Conservation (phyloP, 2,797 vertebrate genomes). For the Myoxocephalus aenaeus region DNA sequence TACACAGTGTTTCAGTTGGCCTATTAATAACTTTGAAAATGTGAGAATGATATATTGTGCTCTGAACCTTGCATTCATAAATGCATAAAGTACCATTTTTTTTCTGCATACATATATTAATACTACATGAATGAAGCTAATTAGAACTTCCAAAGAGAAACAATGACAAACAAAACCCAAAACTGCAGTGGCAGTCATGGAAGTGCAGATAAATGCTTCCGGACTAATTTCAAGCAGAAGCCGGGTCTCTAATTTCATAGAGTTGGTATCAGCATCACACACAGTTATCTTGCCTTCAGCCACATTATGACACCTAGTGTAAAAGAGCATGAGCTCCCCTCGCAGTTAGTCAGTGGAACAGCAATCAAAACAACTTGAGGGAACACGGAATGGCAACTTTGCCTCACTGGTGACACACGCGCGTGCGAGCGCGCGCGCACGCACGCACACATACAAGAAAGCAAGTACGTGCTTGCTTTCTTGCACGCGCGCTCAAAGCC, state of each 20-base stretch:
- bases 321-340: constrained; percentile 88
- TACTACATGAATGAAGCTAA: constrained; percentile 10
- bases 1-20: background rate
- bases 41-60: background rate
- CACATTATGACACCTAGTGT: constrained; percentile 74
- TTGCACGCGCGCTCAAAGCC: constrained; percentile 23
- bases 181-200: constrained; percentile 47
- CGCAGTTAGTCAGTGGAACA: constrained; percentile 76
- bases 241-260: constrained; percentile 72
- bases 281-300: constrained; percentile 73
- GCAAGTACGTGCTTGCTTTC: constrained; percentile 42
- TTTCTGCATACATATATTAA: background rate
- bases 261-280: constrained; percentile 74
- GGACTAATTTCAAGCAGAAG: constrained; percentile 67
- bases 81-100: background rate
- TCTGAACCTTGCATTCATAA: constrained; percentile 6
- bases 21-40: background rate
- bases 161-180: constrained; percentile 40
- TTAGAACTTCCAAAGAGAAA: constrained; percentile 29
- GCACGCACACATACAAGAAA: constrained; percentile 18
- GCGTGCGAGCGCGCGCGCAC: background rate
- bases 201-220: constrained; percentile 62
- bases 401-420: constrained; percentile 59
- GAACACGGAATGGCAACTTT: constrained; percentile 74
- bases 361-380: constrained; percentile 74